Conservation (phyloP, 1,140 invertebrate species). For the Trialeurodes vaporariorum region DNA sequence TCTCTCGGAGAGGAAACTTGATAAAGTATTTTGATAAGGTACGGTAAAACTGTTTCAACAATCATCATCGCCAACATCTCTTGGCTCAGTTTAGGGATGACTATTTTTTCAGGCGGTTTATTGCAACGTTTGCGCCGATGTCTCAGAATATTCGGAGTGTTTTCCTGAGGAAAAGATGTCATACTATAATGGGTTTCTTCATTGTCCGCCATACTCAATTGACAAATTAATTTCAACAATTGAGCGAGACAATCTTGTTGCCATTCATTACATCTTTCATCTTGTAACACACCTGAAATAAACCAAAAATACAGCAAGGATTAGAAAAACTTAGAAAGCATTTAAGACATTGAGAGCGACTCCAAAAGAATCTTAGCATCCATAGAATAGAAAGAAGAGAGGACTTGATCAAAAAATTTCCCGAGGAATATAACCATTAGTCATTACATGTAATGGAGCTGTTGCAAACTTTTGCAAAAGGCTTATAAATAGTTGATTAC, state of each 20-base stretch:
- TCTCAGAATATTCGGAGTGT: conserved; percentile 17
- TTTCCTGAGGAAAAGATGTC: conserved; percentile 27
- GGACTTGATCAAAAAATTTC: too few species aligned
- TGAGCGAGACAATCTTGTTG: conserved; percentile 85
- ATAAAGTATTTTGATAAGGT: conserved; percentile 73
- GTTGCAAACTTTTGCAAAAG: too few species aligned
- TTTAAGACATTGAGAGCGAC: too few species aligned
- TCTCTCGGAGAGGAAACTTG: conserved; percentile 68
- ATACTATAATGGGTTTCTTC: conserved; percentile 8
- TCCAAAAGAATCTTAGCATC: too few species aligned
- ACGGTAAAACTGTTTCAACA: conserved; percentile 63
- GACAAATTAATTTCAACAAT: conserved; percentile 68
- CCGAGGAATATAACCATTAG: too few species aligned
- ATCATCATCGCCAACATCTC: conserved; percentile 71
- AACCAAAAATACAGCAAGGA: too few species aligned
- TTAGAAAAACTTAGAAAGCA: too few species aligned
- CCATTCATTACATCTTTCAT: conserved; percentile 65
- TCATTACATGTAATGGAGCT: too few species aligned
- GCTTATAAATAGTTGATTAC: too few species aligned
- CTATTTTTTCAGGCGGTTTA: conserved; percentile 44
- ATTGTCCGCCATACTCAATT: conserved; percentile 53
- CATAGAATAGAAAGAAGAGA: too few species aligned
- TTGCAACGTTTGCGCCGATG: conserved; percentile 18
- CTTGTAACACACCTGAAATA: conserved; percentile 47
- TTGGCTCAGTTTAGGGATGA: conserved; percentile 50